phyloP scores from a whole-genome alignment of 2,888 invertebrate genomes.

The Ormia ochracea region DNA sequence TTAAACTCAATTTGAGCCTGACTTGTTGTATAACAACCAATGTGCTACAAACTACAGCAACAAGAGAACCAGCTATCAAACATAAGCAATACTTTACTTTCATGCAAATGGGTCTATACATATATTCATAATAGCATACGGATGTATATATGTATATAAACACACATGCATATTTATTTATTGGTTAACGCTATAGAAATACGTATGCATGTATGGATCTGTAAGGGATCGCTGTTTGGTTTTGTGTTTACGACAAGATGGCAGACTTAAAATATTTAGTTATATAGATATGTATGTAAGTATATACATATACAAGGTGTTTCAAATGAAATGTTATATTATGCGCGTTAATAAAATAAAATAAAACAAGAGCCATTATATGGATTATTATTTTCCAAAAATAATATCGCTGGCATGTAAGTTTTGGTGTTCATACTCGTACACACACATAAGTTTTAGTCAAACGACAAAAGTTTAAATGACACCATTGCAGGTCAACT shows the following conservation, averaged over 20 bases:
- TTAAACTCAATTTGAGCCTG: conserved; percentile 47
- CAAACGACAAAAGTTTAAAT: too few species aligned
- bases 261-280: background rate
- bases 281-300: too few species aligned
- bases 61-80: conserved; percentile 23
- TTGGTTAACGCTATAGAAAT: background rate
- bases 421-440: too few species aligned
- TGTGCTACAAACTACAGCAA: conserved; percentile 13
- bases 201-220: background rate
- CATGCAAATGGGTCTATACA: background rate
- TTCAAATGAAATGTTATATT: too few species aligned
- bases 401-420: too few species aligned
- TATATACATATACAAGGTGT: too few species aligned
- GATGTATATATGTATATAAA: background rate
- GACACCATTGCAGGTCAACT: too few species aligned
- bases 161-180: background rate
- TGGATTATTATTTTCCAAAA: too few species aligned
- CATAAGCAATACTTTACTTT: conserved; percentile 20
- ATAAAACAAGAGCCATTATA: too few species aligned
- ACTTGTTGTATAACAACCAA: conserved; percentile 43
- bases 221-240: background rate
- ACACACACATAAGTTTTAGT: too few species aligned
- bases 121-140: background rate
- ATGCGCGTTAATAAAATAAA: too few species aligned
- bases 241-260: background rate